Evolutionary conservation across 1,140 invertebrate species (phyloP).

Genomic region (Lethocerus indicus): DNA sequence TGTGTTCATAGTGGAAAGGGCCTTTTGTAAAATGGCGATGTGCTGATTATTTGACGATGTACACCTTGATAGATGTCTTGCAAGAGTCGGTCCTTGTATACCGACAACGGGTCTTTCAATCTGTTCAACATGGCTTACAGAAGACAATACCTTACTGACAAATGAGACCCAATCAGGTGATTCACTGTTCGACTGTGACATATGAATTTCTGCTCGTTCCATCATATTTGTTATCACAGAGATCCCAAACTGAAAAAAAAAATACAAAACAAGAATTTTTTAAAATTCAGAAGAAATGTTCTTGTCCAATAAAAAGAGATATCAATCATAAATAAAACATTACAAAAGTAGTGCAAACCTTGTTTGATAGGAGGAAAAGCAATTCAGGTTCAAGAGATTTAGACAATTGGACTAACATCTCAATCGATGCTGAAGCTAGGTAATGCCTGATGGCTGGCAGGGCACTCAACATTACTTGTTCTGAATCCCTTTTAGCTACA

Average conservation of each 20-base stretch:
- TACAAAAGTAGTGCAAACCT: too few species aligned
- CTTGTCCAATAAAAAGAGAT: too few species aligned
- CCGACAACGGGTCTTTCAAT: slow-evolving; percentile 10
- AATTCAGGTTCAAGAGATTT: slow-evolving; percentile 1
- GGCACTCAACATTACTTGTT: slow-evolving; percentile 9
- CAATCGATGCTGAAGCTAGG: not conserved
- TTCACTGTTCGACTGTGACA: not conserved
- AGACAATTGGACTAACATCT: not conserved
- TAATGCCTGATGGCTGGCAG: slow-evolving; percentile 12
- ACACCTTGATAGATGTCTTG: slow-evolving; percentile 3
- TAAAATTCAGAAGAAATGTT: too few species aligned
- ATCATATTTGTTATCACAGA: slow-evolving; percentile 13
- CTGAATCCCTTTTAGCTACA: slow-evolving; percentile 6
- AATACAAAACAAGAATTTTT: too few species aligned
- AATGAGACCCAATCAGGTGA: slow-evolving; percentile 2
- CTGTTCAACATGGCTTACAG: not conserved
- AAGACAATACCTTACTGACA: slow-evolving; percentile 4
- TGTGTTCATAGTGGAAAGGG: too few species aligned
- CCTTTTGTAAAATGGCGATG: not conserved
- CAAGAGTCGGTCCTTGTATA: slow-evolving; percentile 6
- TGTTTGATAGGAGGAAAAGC: slow-evolving; percentile 1
- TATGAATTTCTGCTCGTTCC: slow-evolving; percentile 8
- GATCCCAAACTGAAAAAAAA: slow-evolving; percentile 11
- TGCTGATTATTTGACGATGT: not conserved
- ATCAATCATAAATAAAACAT: too few species aligned